Base-by-base conservation (phyloP, 1,140 invertebrate genomes). In the Bombyx mori region DNA sequence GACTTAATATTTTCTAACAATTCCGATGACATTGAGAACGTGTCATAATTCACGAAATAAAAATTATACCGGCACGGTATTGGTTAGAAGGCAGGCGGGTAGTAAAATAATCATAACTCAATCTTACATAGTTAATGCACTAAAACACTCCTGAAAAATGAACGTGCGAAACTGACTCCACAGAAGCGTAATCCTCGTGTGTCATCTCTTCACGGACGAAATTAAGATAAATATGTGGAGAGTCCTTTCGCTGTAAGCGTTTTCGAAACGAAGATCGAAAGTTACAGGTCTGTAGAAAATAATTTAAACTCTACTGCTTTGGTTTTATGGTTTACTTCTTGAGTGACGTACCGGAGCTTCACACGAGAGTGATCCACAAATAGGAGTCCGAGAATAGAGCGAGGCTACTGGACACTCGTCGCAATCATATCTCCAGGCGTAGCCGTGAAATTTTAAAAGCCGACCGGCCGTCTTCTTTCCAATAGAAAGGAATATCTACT, bases 311-410 rank as follows among this genome's bases (percentile, higher is more conserved):
- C 66, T 81, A 63, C 63, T 54, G 35, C 53, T 54, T 54, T 58
- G 46, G 57, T 57, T 44, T 62, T 79, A 84, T 60, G 74, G 74
- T 78, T 77, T 63, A 79, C 69, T 81, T 73, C 66, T 53, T 55
- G 50, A 47, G 57, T 59, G 57, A 61, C 65, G 63, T 63, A 42
- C 68, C 70, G 71, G 68, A 67, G 71, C 72, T 78, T 71, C 74
- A 73, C 63, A 69, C 64, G 65, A 71, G 75, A 77, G 75, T 77
- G 74, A 71, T 83, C 79, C 75, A 85, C 83, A 85, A 86, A 86
- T 86, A 86, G 83, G 71, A 73, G 75, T 79, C 74, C 79, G 66
- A 84, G 80, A 86, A 86, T 86, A 86, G 83, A 84, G 76, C 82
- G 83, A 86, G 83, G 83, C 80, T 85, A 85, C 81, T 86, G 80